These are phyloP conservation scores for Diplosoma virens DNA, from an alignment of 23 tunicate species.

Conservation along the genomic window DNA sequence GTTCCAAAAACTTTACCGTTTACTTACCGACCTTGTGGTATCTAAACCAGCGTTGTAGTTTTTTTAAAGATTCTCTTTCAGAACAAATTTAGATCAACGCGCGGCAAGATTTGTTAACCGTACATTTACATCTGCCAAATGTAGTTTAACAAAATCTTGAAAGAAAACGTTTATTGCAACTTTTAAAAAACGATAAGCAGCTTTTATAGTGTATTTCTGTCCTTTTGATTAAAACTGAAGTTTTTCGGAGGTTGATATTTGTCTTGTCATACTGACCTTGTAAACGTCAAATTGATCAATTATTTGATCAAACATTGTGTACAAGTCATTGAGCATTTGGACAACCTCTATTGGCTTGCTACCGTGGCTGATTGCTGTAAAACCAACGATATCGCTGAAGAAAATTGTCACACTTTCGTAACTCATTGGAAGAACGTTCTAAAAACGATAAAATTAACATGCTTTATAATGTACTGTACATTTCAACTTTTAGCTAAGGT, in stretches of 20 bases:
- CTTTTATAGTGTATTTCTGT: background rate
- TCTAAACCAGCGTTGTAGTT: too few relatives aligned
- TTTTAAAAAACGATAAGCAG: background rate
- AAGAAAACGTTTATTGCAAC: too few relatives aligned
- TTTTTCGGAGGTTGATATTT: too few relatives aligned
- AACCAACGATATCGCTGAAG: conserved; percentile 97
- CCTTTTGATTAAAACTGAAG: too few relatives aligned
- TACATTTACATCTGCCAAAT: too few relatives aligned
- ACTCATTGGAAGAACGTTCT: conserved; percentile 62
- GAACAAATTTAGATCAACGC: too few relatives aligned
- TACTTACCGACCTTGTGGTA: too few relatives aligned
- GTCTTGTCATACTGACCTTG: conserved; percentile 73
- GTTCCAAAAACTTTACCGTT: too few relatives aligned
- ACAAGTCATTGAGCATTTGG: conserved; percentile 85
- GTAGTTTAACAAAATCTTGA: too few relatives aligned
- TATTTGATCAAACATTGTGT: conserved; percentile 82
- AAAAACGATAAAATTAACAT: background rate
- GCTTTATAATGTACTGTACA: background rate
- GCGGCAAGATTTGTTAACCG: too few relatives aligned
- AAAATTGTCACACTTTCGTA: conserved; percentile 82
- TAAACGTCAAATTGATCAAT: conserved; percentile 78
- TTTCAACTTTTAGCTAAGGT: too few relatives aligned
- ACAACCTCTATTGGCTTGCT: conserved; percentile 87
- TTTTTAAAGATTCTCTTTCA: too few relatives aligned
- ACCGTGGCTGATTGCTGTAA: conserved; percentile 86